Evolutionary conservation across 2,113 vertebrate genomes (phyloP), one percentile per base, ranked within the genome.

Genomic region (Ellobius talpinus): DNA sequence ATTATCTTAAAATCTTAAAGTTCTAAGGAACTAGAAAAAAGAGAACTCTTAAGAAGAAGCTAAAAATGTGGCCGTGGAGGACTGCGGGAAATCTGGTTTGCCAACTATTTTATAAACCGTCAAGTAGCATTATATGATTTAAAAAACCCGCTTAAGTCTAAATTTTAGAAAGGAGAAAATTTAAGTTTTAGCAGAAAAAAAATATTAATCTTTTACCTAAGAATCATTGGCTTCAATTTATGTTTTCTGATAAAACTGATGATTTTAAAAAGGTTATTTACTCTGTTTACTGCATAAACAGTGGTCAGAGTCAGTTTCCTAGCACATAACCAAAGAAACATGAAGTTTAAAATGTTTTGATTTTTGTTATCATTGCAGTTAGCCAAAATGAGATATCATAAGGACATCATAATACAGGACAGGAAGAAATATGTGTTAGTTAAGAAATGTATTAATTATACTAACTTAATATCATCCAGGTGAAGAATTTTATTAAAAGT

Each of bases 261-360:
- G 70, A n/a, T 95, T 94, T 74, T 3, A 39, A 52, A 90, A 78
- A 96, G 36, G 14, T 94, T 76, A 91, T 85, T 84, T 88, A 93
- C n/a, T 26, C 65, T 29, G 84, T 24, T 65, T 97, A 96, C 98
- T 98, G 98, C 98, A 98, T 96, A 92, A 97, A 95, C 90, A 97
- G 98, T 98, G 97, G 97, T 98, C 97, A 99, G 98, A 99, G 98
- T 98, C 98, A 98, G 98, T 97, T 98, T 98, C 98, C 98, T 68
- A 97, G 98, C 93, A 95, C 93, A 98, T 96, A 97, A 97, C 90
- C 95, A 96, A 98, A 93, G 95, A 98, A 97, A 93, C 52, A 91
- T 92, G 91, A 98, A 98, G 97, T 97, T 93, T 96, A 98, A 98
- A 97, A 95, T 97, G 96, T 96, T 97, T 42, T 94, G 93, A 98